These are phyloP conservation scores for Dromas ardeola DNA, from an alignment of 2,113 vertebrate genomes.

Conservation along the genomic window DNA sequence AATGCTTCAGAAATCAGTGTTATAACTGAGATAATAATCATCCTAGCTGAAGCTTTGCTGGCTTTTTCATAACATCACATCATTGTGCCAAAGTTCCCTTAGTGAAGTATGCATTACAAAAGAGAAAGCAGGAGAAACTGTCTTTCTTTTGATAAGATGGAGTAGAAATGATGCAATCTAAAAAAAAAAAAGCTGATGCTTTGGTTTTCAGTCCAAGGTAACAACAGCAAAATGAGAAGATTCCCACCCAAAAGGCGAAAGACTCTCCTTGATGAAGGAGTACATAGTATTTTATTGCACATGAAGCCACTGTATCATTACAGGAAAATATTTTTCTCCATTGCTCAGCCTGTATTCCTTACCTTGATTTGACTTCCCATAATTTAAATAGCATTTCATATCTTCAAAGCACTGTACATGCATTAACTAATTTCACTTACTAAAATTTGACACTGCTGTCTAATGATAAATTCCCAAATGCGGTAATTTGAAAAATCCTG, in stretches of 20 bases:
- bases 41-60: background rate
- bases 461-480: conserved; percentile 21
- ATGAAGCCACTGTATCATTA: background rate
- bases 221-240: background rate
- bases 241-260: background rate
- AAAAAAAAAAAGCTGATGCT: background rate
- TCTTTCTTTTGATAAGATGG: background rate
- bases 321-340: background rate
- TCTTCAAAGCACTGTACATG: conserved; percentile 2
- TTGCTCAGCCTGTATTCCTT: background rate
- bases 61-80: background rate
- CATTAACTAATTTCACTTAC: conserved; percentile 29
- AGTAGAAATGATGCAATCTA: background rate
- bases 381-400: conserved; percentile 13
- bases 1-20: background rate
- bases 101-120: background rate
- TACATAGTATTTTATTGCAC: background rate
- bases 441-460: conserved; percentile 23
- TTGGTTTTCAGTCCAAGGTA: conserved; percentile 18
- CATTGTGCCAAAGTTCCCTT: background rate
- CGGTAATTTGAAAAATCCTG: conserved; percentile 4
- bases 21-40: background rate
- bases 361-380: background rate
- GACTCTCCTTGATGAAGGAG: background rate
- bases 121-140: background rate